Evolutionary conservation across 2,113 vertebrate species (phyloP), one percentile per base, ranked within the genome.

Genomic region (Gnathonemus longibarbis): DNA sequence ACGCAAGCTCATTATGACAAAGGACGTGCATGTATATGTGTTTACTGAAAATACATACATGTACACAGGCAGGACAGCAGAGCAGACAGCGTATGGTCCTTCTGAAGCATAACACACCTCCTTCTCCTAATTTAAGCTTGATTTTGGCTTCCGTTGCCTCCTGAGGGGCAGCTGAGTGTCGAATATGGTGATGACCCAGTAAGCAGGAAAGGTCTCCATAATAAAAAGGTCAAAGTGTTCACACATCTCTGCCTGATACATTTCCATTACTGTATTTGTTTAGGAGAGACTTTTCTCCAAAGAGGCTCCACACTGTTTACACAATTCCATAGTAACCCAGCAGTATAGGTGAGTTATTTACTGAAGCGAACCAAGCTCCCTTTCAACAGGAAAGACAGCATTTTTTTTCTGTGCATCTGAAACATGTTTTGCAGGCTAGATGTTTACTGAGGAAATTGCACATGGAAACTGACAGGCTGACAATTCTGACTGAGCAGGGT

Each of bases 141-240:
- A 70, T 70, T 70, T 31, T 11, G 10, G 10, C 62, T 70, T 31
- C n/a, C 3, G 9, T 31, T 70, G 27, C 62, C 27, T 42, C 74
- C 31, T 19, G 74, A 80, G 17, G 31, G 74, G 31, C 35, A 42
- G 35, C 0, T 19, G 74, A 80, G 35, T 42, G 74, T 80, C 35
- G 31, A 35, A 80, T 35, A 80, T 42, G 74, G 31, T 39, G 74
- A 80, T 42, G 35, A 39, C 13, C 74, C 74, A 7, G 15, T 42
- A 15, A 5, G 74, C 74, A 80, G 74, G 35, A 15, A 80, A 42
- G 35, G 74, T 80, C 35, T 35, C 35, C 74, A 42, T 80, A 80
- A 80, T 80, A 39, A 80, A 80, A 80, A 80, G 74, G 74, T 80
- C 74, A 80, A 42, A 80, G 74, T 80, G 74, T 80, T 42, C 62